A percentile compares a stretch with the other conserved stretches of the same genome.
phyloP scores from a whole-genome alignment of 2,113 vertebrate species.

The Dermatemys mawii region DNA sequence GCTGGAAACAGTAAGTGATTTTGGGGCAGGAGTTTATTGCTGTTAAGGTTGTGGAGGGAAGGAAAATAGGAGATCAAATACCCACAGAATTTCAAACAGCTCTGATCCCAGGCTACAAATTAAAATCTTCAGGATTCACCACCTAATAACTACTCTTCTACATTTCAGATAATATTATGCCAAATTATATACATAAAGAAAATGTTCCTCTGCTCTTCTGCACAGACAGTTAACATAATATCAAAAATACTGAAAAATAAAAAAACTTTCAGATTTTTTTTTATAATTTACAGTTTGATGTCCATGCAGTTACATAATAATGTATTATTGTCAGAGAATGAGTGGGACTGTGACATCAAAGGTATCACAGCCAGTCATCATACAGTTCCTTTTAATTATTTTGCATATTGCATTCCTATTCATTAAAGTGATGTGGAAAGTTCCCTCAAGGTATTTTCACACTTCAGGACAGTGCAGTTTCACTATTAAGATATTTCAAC shows the following conservation, averaged over 20 bases:
- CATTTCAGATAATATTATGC: not conserved
- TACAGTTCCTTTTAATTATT: not conserved
- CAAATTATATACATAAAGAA: not conserved
- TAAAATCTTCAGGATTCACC: not conserved
- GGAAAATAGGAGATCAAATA: not conserved
- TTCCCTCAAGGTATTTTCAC: not conserved
- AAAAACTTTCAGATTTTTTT: not conserved
- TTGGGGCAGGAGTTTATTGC: not conserved
- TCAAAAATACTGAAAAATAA: not conserved
- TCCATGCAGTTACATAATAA: not conserved
- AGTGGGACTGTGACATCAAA: not conserved
- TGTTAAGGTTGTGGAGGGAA: fast-evolving
- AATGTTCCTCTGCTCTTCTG: not conserved
- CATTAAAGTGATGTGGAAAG: not conserved
- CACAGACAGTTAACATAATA: not conserved
- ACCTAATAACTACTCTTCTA: not conserved
- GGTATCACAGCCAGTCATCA: not conserved
- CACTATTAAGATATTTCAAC: not conserved
- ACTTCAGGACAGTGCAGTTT: not conserved
- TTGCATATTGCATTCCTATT: not conserved
- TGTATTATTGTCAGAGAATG: not conserved
- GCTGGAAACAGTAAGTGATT: not conserved
- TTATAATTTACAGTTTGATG: not conserved
- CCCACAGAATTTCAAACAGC: not conserved
- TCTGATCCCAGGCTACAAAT: not conserved